These are phyloP conservation scores for Vombatus ursinus DNA, from an alignment of 2,113 vertebrate genomes.

Conservation along the genomic window DNA sequence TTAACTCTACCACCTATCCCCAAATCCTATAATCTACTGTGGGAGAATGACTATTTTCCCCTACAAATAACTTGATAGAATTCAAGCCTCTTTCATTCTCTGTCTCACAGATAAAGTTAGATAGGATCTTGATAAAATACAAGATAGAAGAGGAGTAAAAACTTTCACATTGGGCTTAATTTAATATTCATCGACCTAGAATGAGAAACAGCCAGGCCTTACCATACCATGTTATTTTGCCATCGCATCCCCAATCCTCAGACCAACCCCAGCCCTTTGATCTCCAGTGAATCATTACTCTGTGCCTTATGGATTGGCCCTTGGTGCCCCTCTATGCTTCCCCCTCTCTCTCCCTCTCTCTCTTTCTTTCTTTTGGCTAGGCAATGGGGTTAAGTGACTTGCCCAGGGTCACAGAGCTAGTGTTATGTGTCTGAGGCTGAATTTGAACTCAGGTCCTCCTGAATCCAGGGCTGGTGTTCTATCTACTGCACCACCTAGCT, in stretches of 20 bases:
- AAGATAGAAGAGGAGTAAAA: accelerated
- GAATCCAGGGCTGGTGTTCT: no score
- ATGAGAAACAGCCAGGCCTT: accelerated
- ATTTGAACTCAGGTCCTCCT: no score
- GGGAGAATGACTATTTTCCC: neutral
- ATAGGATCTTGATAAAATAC: accelerated
- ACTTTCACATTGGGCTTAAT: neutral
- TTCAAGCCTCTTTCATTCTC: no score
- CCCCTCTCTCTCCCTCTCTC: no score
- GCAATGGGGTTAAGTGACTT: no score
- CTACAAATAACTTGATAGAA: neutral
- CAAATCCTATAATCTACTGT: accelerated
- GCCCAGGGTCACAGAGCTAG: no score
- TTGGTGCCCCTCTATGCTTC: neutral
- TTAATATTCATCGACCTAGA: accelerated
- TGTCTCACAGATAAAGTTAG: neutral
- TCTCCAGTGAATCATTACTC: accelerated
- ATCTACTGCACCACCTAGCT: no score
- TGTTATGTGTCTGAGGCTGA: no score
- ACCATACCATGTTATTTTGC: accelerated
- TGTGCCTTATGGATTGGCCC: neutral
- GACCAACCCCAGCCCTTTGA: accelerated
- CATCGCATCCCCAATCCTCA: neutral
- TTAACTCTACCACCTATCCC: neutral
- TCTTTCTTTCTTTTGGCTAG: no score